Conservation (phyloP, 2,888 invertebrate species). For the Tetranychus piercei region DNA sequence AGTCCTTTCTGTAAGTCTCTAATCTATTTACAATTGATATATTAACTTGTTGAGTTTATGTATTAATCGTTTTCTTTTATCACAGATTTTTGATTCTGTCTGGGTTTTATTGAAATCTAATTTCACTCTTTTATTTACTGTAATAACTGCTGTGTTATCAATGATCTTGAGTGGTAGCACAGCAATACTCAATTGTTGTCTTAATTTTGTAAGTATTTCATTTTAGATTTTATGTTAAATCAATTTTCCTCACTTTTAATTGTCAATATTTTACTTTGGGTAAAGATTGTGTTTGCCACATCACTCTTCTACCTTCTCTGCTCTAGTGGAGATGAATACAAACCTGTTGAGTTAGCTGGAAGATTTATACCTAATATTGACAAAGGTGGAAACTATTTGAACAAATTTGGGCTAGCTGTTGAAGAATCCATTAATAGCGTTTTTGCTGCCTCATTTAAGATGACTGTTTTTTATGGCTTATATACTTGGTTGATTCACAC, state of each 20-base stretch:
- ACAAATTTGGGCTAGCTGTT: conserved; percentile 51
- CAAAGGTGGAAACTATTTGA: conserved; percentile 17
- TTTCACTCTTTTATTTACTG: conserved; percentile 60
- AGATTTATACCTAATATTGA: conserved; percentile 46
- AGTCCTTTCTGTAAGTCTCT: conserved; percentile 45
- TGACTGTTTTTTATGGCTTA: conserved; percentile 87
- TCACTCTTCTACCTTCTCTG: conserved; percentile 85
- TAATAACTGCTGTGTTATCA: conserved; percentile 68
- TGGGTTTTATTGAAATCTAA: conserved; percentile 86
- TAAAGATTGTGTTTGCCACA: conserved; percentile 82
- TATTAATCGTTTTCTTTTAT: conserved; percentile 11
- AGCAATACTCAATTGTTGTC: conserved; percentile 57
- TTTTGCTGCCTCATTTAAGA: conserved; percentile 84
- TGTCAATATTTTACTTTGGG: neutral
- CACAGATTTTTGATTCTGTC: conserved; percentile 51
- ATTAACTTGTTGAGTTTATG: neutral
- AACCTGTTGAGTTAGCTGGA: conserved; percentile 72
- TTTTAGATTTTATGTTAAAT: conserved; percentile 28
- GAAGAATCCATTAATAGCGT: conserved; percentile 82
- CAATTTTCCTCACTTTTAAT: conserved; percentile 64
- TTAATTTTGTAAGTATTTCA: conserved; percentile 31
- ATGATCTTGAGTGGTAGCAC: conserved; percentile 69
- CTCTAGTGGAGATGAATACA: conserved; percentile 65
- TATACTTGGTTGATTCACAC: conserved; percentile 97
- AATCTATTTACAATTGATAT: conserved; percentile 21